These are phyloP conservation scores for Xestia ashworthii DNA, from an alignment of 2,888 invertebrate species.

Conservation along the genomic window DNA sequence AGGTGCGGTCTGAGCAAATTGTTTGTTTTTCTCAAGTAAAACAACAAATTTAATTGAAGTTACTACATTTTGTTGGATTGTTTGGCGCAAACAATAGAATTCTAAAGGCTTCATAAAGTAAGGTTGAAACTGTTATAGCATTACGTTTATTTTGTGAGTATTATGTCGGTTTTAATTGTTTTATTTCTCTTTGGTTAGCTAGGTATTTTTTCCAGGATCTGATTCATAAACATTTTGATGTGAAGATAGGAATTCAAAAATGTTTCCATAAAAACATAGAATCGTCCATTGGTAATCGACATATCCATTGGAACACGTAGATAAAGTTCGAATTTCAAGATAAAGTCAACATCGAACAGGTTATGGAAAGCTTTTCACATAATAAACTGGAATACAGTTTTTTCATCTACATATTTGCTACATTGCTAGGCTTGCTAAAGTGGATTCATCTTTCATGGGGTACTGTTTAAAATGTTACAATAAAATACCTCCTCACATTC, in stretches of 20 bases:
- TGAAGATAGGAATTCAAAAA: neutral
- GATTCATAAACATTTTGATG: neutral
- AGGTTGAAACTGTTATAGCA: slow-evolving; percentile 8
- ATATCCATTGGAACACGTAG: too few species aligned
- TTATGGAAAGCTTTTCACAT: neutral
- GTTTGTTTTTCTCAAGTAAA: slow-evolving; percentile 36
- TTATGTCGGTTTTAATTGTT: slow-evolving; percentile 1
- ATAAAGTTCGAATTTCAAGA: neutral
- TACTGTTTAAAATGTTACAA: too few species aligned
- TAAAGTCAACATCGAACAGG: neutral
- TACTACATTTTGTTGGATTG: slow-evolving; percentile 23
- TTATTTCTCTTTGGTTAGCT: neutral
- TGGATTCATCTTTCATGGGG: too few species aligned
- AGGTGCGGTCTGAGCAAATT: neutral
- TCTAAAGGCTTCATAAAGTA: slow-evolving; percentile 28
- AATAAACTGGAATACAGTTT: neutral
- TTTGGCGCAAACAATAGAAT: slow-evolving; percentile 28
- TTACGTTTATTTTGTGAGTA: neutral
- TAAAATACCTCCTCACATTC: too few species aligned
- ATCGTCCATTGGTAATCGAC: neutral
- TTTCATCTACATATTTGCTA: neutral
- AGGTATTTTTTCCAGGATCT: too few species aligned
- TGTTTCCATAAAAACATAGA: neutral
- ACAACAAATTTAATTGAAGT: slow-evolving; percentile 39
- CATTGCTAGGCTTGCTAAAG: too few species aligned